Evolutionary conservation across 2,113 vertebrate genomes (phyloP), one percentile per base, ranked within the genome.

Genomic region (Tamias sibiricus): DNA sequence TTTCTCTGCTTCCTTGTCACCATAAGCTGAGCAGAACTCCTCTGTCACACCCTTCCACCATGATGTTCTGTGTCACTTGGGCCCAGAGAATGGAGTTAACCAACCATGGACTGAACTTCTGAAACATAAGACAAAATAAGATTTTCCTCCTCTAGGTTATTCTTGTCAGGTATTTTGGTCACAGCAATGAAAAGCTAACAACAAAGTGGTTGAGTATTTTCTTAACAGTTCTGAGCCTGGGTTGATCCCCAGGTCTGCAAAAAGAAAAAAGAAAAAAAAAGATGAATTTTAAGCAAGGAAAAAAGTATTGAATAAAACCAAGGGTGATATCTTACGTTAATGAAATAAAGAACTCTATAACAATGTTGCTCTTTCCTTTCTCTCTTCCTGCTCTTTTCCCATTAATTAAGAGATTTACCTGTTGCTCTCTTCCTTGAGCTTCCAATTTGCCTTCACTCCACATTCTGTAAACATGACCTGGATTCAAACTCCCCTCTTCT

Each of bases 221-320:
- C 32, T 32, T 68, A 7, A 32, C 66, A 68, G 32, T 32, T 68
- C 10, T 32, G n/a, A 68, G 66, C 1, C 32, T 68, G 32, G 32
- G 66, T 68, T 35, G 59, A 68, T 68, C 30, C 66, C 14, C 66
- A 68, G 66, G 30, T 35, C 32, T 35, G 4, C 66, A 68, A 35
- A 17, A 62, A 62, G 10, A 24, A 16, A 68, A 62, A 62, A 28
- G 24, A 62, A 62, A 66, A 66, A 64, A 30, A 66, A 66, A 66
- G 22, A 35, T 83, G 76, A 77, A 54, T 72, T 77, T 35, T 17
- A 76, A 66, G 77, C 62, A 72, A 83, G 20, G 28, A 32, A 12
- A 77, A 77, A 92, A 82, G 26, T 14, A 77, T 71, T 94, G 87
- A 90, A 32, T 93, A 37, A 91, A 87, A 74, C 54, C 17, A 24